Evolutionary conservation across 2,888 invertebrate species (phyloP), one percentile per base, ranked within the genome.

Genomic region (Phortica magna): DNA sequence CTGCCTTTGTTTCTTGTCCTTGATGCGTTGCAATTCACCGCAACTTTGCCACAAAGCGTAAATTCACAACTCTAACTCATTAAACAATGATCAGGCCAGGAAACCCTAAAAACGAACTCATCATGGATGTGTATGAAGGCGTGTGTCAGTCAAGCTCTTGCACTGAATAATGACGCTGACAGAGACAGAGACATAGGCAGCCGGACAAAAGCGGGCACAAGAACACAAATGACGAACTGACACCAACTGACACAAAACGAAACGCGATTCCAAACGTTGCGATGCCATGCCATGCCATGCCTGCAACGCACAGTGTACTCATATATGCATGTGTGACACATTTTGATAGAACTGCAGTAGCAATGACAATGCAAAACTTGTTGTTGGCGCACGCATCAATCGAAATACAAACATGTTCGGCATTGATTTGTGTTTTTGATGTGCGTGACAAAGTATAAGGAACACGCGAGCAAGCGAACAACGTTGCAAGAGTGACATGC

Each of bases 381-480:
- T 59, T 59, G 14, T 0, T 12, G 59, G 59, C 7, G 19, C 59
- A 59, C 17, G 59, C 59, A 7, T n/a, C 59, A 59, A 19, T 9
- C 19, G 59, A n/a, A n/a, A 19, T 59, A 59, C 59, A 59, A 17
- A 19, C 59, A 59, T 59, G 48, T 48, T 48, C 48, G 59, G 59
- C 59, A 59, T 59, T 59, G 59, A 59, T 59, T 59, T 59, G 59
- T 59, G 59, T 59, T 59, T 59, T 59, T 19, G 59, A 59, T n/a
- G n/a, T 59, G n/a, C 59, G 59, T 59, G 59, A 59, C 59, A 59
- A 59, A 59, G 59, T 59, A 59, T 59, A 17, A 48, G 7, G 48
- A 48, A 48, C 53, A n/a, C 53, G 59, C 59, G n/a, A n/a, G 17
- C 59, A 59, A 17, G 59, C 59, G 59, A 59, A 59, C 59, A 59